Base-by-base conservation (phyloP, 2,888 invertebrate genomes). In the Melinaea marsaeus region DNA sequence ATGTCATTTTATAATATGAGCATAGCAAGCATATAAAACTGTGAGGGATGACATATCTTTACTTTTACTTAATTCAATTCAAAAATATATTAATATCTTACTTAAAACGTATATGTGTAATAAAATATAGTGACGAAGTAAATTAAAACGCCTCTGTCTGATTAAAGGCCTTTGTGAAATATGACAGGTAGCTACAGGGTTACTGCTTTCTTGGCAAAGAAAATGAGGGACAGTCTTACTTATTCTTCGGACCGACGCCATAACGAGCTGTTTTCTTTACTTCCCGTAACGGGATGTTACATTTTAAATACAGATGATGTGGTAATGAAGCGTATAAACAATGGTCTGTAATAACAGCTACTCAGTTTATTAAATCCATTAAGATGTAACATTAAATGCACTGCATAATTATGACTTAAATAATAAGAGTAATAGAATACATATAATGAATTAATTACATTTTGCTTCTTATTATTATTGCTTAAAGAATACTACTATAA, bases 181-280 rank as follows among this genome's bases (percentile, higher is more conserved):
- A 64, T 61, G 57, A 60, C 45, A 65, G 60, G 57, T 64, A 55
- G 58, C 54, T 67, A 62, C 56, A 65, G 58, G 35, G 62, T 56
- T 55, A 63, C 58, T 47, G 58, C 54, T 58, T 61, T 65, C 65
- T 67, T 63, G 67, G 63, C 63, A 35, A 61, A 59, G 66, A 60
- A 69, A 71, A 70, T 66, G 65, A 68, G 65, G 65, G 62, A 58
- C 65, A 65, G 67, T 69, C 69, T 65, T 67, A 68, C 60, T 70
- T 69, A 70, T 70, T 68, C 71, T 70, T 69, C 61, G 68, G 69
- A 71, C 68, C 69, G 68, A 64, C 67, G 64, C 66, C 64, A 70
- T 71, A 71, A 71, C 67, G 70, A 71, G 70, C 66, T 68, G 67
- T 69, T 70, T 66, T 70, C 68, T 70, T 70, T 70, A 67, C 68